These are phyloP conservation scores for Dryadula phaetusa DNA, from an alignment of 2,888 invertebrate genomes.

Conservation along the genomic window DNA sequence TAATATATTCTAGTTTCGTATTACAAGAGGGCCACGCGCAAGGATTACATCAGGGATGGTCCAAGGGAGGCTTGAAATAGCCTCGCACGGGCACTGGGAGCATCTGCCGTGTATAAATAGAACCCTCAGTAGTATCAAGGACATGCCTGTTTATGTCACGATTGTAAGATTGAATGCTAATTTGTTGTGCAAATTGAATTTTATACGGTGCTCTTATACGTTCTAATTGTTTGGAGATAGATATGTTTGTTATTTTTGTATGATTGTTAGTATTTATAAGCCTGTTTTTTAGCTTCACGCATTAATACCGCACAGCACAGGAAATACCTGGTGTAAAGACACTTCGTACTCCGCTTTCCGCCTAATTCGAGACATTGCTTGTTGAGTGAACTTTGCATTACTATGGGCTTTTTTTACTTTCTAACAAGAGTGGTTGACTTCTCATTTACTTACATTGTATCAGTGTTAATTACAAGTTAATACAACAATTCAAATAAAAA, in stretches of 20 bases:
- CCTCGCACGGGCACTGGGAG: conserved; percentile 70
- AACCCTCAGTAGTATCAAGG: conserved; percentile 83
- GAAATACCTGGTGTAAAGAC: too few species aligned
- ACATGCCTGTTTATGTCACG: conserved; percentile 62
- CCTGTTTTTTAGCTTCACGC: too few species aligned
- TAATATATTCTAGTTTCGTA: conserved; percentile 47
- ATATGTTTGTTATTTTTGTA: background rate
- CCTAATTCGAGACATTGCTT: too few species aligned
- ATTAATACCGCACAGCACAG: too few species aligned
- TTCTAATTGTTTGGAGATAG: background rate
- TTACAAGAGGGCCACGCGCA: conserved; percentile 53
- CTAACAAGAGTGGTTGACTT: too few species aligned
- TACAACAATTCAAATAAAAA: too few species aligned
- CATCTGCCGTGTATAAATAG: conserved; percentile 79
- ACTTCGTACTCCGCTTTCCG: too few species aligned
- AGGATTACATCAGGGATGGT: conserved; percentile 48
- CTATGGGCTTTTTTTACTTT: too few species aligned
- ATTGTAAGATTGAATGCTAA: conserved; percentile 27
- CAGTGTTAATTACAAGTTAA: too few species aligned
- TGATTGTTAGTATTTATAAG: background rate
- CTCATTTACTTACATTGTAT: too few species aligned
- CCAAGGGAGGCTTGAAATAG: conserved; percentile 70
- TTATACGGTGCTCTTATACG: background rate
- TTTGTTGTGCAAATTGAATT: conserved; percentile 14
- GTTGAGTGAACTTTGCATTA: too few species aligned